Percentiles rank a stretch among this genome's conserved stretches.
phyloP scores from a whole-genome alignment of 2,113 vertebrate species.

The Corythaeola cristata region DNA sequence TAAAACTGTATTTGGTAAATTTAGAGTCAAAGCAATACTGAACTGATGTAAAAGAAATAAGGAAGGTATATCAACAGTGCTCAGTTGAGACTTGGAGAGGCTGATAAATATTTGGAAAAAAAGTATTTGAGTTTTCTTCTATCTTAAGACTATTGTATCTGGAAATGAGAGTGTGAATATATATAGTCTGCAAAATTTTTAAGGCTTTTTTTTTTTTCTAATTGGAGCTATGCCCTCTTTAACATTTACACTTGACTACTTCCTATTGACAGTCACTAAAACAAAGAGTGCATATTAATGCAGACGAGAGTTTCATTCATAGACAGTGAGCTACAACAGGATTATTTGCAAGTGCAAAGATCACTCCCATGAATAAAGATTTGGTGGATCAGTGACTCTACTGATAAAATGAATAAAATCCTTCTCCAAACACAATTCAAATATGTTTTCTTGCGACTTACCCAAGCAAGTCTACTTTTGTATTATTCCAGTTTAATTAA shows the following conservation, averaged over 20 bases:
- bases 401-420: conserved; percentile 25
- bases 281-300: not conserved
- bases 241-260: not conserved
- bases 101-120: not conserved
- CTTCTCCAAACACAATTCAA: conserved; percentile 15
- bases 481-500: conserved; percentile 43
- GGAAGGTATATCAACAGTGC: not conserved
- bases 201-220: not conserved
- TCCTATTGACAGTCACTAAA: not conserved
- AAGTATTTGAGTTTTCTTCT: not conserved
- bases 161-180: not conserved
- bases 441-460: not conserved
- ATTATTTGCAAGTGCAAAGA: conserved; percentile 63
- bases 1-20: not conserved
- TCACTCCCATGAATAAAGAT: conserved; percentile 66
- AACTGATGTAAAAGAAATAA: not conserved
- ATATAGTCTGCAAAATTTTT: not conserved
- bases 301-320: conserved; percentile 13
- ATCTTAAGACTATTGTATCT: not conserved
- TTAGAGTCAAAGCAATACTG: not conserved
- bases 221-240: not conserved
- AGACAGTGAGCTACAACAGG: conserved; percentile 7
- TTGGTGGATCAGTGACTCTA: conserved; percentile 23
- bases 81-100: not conserved
- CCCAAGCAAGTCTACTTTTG: conserved; percentile 3